Percentiles rank a stretch among this genome's conserved stretches.
phyloP scores from a whole-genome alignment of 2,797 vertebrate genomes.

The Hydrophis major region DNA sequence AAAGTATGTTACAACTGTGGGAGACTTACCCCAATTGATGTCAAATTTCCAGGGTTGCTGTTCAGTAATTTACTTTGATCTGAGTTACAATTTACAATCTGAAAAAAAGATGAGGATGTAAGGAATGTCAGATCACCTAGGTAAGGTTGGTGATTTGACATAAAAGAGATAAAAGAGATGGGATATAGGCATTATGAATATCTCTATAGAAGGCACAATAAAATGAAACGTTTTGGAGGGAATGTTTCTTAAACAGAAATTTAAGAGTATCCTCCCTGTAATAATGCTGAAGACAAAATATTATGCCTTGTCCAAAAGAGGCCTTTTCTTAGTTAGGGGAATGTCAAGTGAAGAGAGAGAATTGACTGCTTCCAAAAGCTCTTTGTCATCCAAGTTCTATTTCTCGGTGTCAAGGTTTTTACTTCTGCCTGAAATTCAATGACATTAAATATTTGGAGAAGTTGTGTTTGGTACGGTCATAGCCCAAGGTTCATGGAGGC shows the following conservation, averaged over 20 bases:
- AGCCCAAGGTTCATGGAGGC: background rate
- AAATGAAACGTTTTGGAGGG: background rate
- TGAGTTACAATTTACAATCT: background rate
- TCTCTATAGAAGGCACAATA: background rate
- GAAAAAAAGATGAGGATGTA: background rate
- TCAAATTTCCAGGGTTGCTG: background rate
- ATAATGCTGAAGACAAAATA: background rate
- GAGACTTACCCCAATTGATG: background rate
- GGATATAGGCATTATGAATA: background rate
- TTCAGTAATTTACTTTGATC: background rate
- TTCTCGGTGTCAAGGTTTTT: background rate
- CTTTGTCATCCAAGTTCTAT: background rate
- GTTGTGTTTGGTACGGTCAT: background rate
- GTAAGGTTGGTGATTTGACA: too few relatives aligned
- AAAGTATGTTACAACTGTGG: background rate
- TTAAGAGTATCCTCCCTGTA: background rate
- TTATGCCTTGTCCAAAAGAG: background rate
- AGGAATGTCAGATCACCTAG: background rate
- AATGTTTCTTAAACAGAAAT: background rate
- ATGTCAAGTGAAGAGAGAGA: background rate
- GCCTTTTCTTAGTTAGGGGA: background rate
- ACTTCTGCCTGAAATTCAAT: background rate
- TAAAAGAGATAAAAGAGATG: background rate
- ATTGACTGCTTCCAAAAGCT: background rate
- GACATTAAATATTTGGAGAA: background rate